Conservation (phyloP, 2,888 invertebrate genomes). For the Stenodera caucasica region DNA sequence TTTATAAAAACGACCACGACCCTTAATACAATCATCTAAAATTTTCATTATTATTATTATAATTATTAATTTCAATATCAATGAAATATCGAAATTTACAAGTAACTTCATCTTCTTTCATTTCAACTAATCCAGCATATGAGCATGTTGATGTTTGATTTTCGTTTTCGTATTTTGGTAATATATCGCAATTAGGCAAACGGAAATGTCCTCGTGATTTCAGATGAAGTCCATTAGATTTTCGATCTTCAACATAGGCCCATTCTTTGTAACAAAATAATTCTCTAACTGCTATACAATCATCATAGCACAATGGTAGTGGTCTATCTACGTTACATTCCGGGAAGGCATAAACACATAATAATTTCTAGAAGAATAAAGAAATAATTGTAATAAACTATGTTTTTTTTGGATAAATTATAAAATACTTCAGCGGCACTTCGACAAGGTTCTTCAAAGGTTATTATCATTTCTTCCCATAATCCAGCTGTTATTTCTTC, state of each 20-base stretch:
- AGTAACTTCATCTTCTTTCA: constrained; percentile 79
- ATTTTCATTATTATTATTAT: constrained; percentile 26
- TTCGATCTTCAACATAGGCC: constrained; percentile 87
- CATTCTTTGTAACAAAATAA: constrained; percentile 93
- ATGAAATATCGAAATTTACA: constrained; percentile 58
- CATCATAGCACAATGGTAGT: constrained; percentile 87
- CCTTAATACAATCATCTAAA: constrained; percentile 80
- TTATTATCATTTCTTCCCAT: constrained; percentile 84
- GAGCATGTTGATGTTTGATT: constrained; percentile 73
- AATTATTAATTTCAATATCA: neutral
- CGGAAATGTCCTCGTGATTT: constrained; percentile 84
- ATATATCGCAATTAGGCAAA: constrained; percentile 80
- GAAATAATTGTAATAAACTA: neutral
- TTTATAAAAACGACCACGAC: constrained; percentile 87
- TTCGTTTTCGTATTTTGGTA: constrained; percentile 72
- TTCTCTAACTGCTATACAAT: constrained; percentile 87
- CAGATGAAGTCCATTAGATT: constrained; percentile 74
- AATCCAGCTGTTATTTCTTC: constrained; percentile 81
- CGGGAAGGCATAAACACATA: constrained; percentile 93
- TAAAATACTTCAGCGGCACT: constrained; percentile 76
- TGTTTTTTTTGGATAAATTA: neutral
- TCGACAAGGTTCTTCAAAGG: constrained; percentile 80
- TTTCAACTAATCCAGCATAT: constrained; percentile 80
- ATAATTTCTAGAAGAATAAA: constrained; percentile 65
- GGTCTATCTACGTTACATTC: constrained; percentile 66